These are phyloP conservation scores for Gambusia holbrooki DNA, from an alignment of 2,113 vertebrate genomes.

Conservation along the genomic window DNA sequence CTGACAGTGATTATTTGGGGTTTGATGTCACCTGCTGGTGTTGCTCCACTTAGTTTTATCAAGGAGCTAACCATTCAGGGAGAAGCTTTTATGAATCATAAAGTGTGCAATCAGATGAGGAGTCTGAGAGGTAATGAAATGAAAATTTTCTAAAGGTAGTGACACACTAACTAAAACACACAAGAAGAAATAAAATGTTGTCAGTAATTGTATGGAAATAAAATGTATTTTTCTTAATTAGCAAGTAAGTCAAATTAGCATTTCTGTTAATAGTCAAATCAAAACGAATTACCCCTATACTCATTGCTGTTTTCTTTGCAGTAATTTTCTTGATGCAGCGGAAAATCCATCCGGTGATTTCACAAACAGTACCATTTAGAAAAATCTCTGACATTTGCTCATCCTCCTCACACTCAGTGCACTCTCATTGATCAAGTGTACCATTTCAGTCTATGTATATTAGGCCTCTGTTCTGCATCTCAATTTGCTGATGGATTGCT, in stretches of 20 bases:
- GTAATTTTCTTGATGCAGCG: slow-evolving; percentile 26
- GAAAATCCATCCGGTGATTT: slow-evolving; percentile 22
- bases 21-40: not conserved
- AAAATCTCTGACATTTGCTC: slow-evolving; percentile 49
- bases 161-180: not conserved
- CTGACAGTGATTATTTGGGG: not conserved
- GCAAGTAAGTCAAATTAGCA: not conserved
- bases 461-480: slow-evolving; percentile 42
- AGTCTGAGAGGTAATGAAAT: not conserved
- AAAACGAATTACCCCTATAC: not conserved
- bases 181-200: not conserved
- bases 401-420: slow-evolving; percentile 1
- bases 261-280: not conserved
- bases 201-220: not conserved
- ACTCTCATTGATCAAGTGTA: slow-evolving; percentile 51
- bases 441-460: slow-evolving; percentile 19
- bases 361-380: slow-evolving; percentile 8
- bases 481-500: slow-evolving; percentile 40
- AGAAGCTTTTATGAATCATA: not conserved
- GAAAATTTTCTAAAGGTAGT: not conserved
- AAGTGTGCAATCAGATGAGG: not conserved
- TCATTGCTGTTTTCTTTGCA: not conserved
- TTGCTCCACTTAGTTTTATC: not conserved
- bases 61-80: not conserved
- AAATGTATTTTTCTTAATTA: not conserved